Evolutionary conservation across 2,888 invertebrate species (phyloP).

Genomic region (Prostheceraeus crozeri): DNA sequence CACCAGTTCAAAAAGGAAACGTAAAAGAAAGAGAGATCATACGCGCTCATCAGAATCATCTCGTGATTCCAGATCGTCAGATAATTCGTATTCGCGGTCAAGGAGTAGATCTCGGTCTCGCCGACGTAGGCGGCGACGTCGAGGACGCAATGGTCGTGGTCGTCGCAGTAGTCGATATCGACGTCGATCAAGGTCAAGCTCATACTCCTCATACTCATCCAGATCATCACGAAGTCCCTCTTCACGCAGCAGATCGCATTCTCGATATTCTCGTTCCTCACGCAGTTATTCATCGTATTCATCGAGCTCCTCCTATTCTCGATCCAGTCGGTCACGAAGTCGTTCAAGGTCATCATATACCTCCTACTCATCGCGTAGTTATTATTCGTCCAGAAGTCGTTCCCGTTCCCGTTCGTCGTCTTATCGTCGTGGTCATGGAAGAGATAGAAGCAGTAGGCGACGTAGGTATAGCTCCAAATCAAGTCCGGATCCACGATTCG

Average conservation of each 20-base stretch:
- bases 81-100: not conserved
- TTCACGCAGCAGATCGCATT: constrained; percentile 10
- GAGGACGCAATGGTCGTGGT: too few species aligned
- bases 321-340: constrained; percentile 32
- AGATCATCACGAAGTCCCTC: constrained; percentile 13
- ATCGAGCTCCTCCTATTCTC: constrained; percentile 30
- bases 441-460: too few species aligned
- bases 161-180: too few species aligned
- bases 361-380: too few species aligned
- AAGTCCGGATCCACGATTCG: too few species aligned
- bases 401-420: too few species aligned
- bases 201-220: too few species aligned
- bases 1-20: not conserved
- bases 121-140: not conserved
- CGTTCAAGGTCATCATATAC: constrained; percentile 25
- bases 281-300: constrained; percentile 19
- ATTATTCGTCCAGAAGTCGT: too few species aligned
- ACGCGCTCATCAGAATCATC: not conserved
- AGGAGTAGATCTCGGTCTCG: constrained; percentile 27
- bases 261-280: constrained; percentile 10
- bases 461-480: too few species aligned
- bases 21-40: not conserved
- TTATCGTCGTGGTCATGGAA: too few species aligned
- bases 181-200: too few species aligned
- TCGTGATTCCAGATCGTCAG: not conserved